Evolutionary conservation across 2,797 vertebrate genomes (phyloP).

Genomic region (Ciconia nigra): DNA sequence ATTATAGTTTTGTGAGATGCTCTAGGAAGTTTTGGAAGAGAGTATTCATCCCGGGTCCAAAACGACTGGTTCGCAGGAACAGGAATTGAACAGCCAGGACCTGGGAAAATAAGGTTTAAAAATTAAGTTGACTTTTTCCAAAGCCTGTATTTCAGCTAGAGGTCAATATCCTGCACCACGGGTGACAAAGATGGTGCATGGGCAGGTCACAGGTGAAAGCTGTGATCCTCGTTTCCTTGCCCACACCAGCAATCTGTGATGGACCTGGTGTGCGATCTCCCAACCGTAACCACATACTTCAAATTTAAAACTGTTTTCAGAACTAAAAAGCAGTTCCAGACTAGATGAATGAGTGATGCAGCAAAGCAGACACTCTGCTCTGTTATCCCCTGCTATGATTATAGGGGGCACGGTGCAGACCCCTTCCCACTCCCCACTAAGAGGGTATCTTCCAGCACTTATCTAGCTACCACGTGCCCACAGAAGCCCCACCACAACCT

Average conservation of each 20-base stretch:
- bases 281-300: neutral
- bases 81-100: constrained; percentile 87
- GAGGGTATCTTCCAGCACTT: neutral
- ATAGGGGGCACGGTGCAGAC: rapidly evolving
- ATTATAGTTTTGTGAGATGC: constrained; percentile 93
- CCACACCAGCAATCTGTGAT: neutral
- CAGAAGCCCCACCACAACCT: neutral
- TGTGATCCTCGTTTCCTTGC: neutral
- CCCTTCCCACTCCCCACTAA: neutral
- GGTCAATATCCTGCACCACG: neutral
- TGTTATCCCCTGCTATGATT: neutral
- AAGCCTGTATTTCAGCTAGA: neutral
- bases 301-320: neutral
- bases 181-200: neutral
- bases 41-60: constrained; percentile 86
- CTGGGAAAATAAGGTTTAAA: constrained; percentile 66
- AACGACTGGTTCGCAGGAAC: constrained; percentile 90
- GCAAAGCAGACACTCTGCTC: neutral
- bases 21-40: constrained; percentile 79
- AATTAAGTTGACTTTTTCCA: rapidly evolving
- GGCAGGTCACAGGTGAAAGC: neutral
- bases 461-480: rapidly evolving
- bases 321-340: neutral
- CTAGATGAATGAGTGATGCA: neutral
- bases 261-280: neutral